A percentile compares a stretch with the other conserved stretches of the same genome.
These are phyloP conservation scores for Paramormyrops kingsleyae DNA, from an alignment of 2,113 vertebrate species.

Conservation along the genomic window DNA sequence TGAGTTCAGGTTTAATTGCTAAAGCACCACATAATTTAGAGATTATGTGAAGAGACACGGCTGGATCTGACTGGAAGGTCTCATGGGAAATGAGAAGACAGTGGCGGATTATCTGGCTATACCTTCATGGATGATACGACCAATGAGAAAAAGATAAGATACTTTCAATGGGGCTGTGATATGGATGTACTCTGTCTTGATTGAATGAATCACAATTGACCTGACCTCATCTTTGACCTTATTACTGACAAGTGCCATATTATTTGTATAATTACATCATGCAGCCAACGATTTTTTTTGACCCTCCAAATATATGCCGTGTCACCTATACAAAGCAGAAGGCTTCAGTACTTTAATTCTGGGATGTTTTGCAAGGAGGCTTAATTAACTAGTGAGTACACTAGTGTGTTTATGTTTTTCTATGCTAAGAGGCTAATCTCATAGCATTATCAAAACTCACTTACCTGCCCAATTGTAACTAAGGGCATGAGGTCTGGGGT, in stretches of 20 bases:
- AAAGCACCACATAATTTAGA: conserved; percentile 17
- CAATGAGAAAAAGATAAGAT: neutral
- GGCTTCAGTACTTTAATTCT: conserved; percentile 7
- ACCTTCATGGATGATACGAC: neutral
- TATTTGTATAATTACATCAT: conserved; percentile 17
- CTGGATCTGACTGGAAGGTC: neutral
- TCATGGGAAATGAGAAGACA: neutral
- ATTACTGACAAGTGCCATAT: conserved; percentile 11
- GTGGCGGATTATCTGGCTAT: neutral
- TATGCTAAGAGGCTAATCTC: neutral
- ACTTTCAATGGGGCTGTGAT: neutral
- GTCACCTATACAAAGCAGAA: conserved; percentile 9
- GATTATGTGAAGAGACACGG: neutral
- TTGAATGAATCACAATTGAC: conserved; percentile 18
- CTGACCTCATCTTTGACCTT: conserved; percentile 17
- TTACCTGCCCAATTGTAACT: neutral
- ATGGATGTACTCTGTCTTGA: conserved; percentile 19
- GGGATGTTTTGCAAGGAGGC: neutral
- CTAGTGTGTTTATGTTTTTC: neutral
- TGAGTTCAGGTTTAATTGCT: conserved; percentile 22
- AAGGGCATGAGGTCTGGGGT: neutral
- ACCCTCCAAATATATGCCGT: neutral
- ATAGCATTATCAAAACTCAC: neutral
- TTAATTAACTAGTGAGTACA: neutral
- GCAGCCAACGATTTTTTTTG: neutral